These are phyloP conservation scores for Stercorarius parasiticus DNA, from an alignment of 2,113 vertebrate species.

Conservation along the genomic window DNA sequence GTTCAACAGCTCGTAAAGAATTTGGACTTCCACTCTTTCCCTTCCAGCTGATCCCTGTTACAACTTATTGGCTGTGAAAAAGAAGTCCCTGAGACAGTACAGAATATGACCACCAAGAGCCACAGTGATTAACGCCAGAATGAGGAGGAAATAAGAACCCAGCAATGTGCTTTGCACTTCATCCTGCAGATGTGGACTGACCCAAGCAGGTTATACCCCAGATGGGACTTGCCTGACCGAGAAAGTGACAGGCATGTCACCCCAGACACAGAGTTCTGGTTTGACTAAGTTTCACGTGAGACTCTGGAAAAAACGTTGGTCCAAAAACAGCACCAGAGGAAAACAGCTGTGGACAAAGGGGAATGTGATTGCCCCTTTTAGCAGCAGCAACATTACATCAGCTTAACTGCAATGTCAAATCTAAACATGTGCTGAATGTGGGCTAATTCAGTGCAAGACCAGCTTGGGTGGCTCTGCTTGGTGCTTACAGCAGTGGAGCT, in stretches of 20 bases:
- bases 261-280: neutral
- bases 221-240: neutral
- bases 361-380: neutral
- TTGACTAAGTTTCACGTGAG: neutral
- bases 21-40: constrained; percentile 18
- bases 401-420: neutral
- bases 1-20: constrained; percentile 59
- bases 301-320: neutral
- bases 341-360: neutral
- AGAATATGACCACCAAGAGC: constrained; percentile 37
- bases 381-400: neutral
- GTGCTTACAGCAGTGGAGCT: neutral
- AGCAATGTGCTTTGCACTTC: neutral
- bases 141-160: constrained; percentile 29
- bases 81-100: constrained; percentile 33
- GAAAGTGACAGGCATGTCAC: neutral
- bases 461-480: neutral
- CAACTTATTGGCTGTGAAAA: constrained; percentile 57
- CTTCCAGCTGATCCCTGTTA: constrained; percentile 46
- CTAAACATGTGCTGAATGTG: neutral
- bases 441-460: neutral
- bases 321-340: neutral
- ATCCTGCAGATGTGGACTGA: neutral
- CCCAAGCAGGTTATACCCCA: neutral
- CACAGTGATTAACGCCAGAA: constrained; percentile 16